Evolutionary conservation across 1,140 invertebrate genomes (phyloP).

Genomic region (Tetramorium simillimum): DNA sequence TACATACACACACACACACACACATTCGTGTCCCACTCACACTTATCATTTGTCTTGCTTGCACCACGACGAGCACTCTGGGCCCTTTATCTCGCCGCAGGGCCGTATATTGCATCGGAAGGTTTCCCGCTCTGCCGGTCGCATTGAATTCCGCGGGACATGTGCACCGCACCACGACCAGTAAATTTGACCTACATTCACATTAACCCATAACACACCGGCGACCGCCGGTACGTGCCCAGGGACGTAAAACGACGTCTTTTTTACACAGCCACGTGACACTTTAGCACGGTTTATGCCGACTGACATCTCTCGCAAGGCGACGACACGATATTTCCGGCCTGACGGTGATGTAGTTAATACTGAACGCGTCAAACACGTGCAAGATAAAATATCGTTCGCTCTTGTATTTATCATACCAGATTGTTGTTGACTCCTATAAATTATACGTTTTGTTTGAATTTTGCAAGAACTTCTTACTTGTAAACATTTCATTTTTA

Average conservation of each 20-base stretch:
- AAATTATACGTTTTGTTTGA: background rate
- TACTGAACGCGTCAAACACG: background rate
- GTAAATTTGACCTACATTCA: conserved; percentile 52
- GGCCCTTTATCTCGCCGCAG: conserved; percentile 56
- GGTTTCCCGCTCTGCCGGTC: conserved; percentile 57
- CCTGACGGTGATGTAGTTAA: background rate
- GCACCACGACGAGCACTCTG: conserved; percentile 39
- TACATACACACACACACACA: background rate
- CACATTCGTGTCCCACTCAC: background rate
- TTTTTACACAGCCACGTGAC: conserved; percentile 36
- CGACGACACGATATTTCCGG: conserved; percentile 1
- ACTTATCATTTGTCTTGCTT: conserved; percentile 33
- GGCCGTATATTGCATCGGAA: conserved; percentile 66
- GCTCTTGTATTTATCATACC: background rate
- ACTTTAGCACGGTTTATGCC: conserved; percentile 18
- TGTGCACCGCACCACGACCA: conserved; percentile 54
- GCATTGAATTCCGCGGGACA: conserved; percentile 63
- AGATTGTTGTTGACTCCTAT: background rate
- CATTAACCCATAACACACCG: conserved; percentile 31
- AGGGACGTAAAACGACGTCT: conserved; percentile 22
- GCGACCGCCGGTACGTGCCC: conserved; percentile 40
- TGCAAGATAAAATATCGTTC: background rate
- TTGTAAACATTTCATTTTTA: background rate
- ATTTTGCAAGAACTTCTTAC: background rate
- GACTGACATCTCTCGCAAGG: conserved; percentile 17